Conservation (phyloP, 2,113 vertebrate genomes). For the Rhinoptilus africanus region DNA sequence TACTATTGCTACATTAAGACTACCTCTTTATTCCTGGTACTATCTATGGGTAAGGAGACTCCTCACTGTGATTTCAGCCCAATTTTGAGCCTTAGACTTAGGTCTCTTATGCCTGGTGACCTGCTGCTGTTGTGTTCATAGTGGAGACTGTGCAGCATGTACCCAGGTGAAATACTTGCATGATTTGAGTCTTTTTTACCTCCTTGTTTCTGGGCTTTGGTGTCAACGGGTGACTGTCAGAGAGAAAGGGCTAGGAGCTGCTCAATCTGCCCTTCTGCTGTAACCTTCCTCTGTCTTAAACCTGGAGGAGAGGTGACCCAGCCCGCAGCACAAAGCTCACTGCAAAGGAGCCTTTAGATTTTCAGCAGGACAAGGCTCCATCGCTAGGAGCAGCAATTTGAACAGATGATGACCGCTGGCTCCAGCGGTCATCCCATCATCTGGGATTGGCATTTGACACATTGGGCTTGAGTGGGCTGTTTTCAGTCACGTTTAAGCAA, state of each 20-base stretch:
- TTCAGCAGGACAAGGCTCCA: background rate
- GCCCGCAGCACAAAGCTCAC: background rate
- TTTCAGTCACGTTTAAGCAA: background rate
- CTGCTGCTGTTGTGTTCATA: background rate
- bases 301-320: background rate
- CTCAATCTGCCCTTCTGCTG: background rate
- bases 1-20: background rate
- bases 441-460: background rate
- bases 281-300: background rate
- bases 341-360: background rate
- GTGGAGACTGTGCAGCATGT: background rate
- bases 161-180: background rate
- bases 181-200: background rate
- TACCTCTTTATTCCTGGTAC: background rate
- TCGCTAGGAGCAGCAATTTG: background rate
- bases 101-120: background rate
- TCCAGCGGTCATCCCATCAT: background rate
- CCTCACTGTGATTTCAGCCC: background rate
- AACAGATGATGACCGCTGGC: background rate
- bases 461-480: background rate
- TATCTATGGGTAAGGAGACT: background rate
- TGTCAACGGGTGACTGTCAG: background rate
- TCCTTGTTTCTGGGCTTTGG: background rate
- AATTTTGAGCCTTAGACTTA: background rate
- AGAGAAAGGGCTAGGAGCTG: background rate